Percentiles rank a stretch among this genome's conserved stretches.
Conservation (phyloP, 2,113 vertebrate genomes). For the Chionodraco myersi region DNA sequence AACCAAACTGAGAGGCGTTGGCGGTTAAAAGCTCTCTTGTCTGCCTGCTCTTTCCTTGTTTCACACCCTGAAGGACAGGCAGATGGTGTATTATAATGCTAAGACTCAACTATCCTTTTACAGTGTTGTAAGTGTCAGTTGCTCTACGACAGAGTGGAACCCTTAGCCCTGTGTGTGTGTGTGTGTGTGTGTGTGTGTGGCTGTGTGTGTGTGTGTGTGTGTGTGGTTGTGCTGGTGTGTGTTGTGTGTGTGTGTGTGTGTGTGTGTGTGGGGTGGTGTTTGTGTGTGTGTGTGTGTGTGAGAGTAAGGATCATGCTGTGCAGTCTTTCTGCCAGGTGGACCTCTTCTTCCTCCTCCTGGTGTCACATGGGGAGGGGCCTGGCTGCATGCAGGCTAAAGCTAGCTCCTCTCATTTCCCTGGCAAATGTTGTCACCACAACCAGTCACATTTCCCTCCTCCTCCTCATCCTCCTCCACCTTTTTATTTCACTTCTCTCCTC, state of each 20-base stretch:
- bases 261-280: slow-evolving; percentile 22
- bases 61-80: slow-evolving; percentile 48
- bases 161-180: slow-evolving; percentile 22
- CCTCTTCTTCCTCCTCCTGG: slow-evolving; percentile 70
- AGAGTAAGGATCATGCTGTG: slow-evolving; percentile 39
- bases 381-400: slow-evolving; percentile 47
- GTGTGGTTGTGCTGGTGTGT: neutral
- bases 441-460: slow-evolving; percentile 77
- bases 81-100: slow-evolving; percentile 43
- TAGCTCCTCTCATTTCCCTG: slow-evolving; percentile 80
- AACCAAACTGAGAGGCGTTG: slow-evolving; percentile 28
- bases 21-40: slow-evolving; percentile 21
- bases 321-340: slow-evolving; percentile 75
- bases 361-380: slow-evolving; percentile 80
- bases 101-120: slow-evolving; percentile 56
- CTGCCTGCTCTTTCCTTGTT: slow-evolving; percentile 22
- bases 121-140: slow-evolving; percentile 50
- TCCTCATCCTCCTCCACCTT: slow-evolving; percentile 43
- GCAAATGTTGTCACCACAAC: slow-evolving; percentile 81
- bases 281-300: no score
- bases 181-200: slow-evolving; percentile 3
- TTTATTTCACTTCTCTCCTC: slow-evolving; percentile 47
- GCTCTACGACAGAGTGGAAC: slow-evolving; percentile 51
- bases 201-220: slow-evolving; percentile 39
- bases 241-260: slow-evolving; percentile 2